phyloP scores from a whole-genome alignment of 2,113 vertebrate genomes.

The Scortum barcoo region DNA sequence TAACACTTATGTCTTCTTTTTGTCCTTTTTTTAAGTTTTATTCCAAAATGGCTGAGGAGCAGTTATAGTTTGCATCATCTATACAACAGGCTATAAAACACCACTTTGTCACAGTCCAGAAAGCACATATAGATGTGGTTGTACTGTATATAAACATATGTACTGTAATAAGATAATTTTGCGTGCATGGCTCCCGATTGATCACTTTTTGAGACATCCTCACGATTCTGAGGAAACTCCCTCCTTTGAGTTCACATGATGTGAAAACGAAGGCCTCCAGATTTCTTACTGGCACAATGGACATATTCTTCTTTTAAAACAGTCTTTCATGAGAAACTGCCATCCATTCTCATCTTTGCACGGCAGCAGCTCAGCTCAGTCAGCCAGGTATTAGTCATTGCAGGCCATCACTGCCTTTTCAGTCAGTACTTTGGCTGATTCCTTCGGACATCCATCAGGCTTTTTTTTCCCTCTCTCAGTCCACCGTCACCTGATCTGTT shows the following conservation, averaged over 20 bases:
- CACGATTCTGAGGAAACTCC: conserved; percentile 78
- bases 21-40: conserved; percentile 76
- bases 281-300: conserved; percentile 89
- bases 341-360: conserved; percentile 82
- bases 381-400: conserved; percentile 84
- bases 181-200: conserved; percentile 96
- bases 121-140: conserved; percentile 99
- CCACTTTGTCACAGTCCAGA: conserved; percentile 99
- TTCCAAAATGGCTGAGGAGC: conserved; percentile 98
- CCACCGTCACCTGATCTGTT: conserved; percentile 62
- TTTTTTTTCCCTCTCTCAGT: conserved; percentile 76
- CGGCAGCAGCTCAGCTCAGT: conserved; percentile 79
- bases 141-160: conserved; percentile 99
- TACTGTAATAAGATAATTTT: conserved; percentile 95
- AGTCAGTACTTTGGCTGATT: conserved; percentile 92
- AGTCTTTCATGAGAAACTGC: conserved; percentile 89
- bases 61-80: conserved; percentile 99
- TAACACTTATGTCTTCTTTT: conserved; percentile 91
- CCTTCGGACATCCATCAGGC: conserved; percentile 89
- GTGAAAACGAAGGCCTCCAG: conserved; percentile 93
- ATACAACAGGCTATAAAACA: conserved; percentile 99
- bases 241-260: conserved; percentile 88
- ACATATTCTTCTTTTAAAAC: conserved; percentile 84
- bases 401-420: conserved; percentile 82
- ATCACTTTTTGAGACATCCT: conserved; percentile 85